These are phyloP conservation scores for Tromatobia lineatoria DNA, from an alignment of 2,888 invertebrate species.

Conservation along the genomic window DNA sequence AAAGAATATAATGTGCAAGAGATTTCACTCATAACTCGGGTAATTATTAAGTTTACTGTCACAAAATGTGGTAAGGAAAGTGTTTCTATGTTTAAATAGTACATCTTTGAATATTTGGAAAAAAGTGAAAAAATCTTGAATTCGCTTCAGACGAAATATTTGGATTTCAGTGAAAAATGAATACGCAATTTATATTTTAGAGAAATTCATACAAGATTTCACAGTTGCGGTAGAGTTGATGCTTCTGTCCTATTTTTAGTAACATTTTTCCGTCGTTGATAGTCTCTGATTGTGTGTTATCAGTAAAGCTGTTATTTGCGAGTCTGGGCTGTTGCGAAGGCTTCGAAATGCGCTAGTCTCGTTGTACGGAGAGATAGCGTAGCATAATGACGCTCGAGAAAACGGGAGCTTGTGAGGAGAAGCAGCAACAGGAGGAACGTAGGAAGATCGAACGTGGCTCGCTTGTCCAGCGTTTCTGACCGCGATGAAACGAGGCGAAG, in stretches of 20 bases:
- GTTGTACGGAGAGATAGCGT: background rate
- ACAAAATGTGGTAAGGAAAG: too few relatives aligned
- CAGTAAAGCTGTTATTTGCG: background rate
- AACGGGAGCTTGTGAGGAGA: slow-evolving; percentile 5
- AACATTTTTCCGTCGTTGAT: background rate
- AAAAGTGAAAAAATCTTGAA: too few relatives aligned
- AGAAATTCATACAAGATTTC: too few relatives aligned
- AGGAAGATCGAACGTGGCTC: slow-evolving; percentile 40
- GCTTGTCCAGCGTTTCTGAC: slow-evolving; percentile 45
- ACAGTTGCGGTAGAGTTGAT: too few relatives aligned
- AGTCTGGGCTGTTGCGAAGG: background rate
- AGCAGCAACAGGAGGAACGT: background rate
- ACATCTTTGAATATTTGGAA: too few relatives aligned
- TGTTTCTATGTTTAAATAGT: too few relatives aligned
- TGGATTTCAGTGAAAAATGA: too few relatives aligned
- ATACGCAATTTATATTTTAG: too few relatives aligned
- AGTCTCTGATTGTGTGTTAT: background rate
- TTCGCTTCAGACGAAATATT: too few relatives aligned
- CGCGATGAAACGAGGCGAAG: slow-evolving; percentile 59
- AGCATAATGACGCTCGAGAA: slow-evolving; percentile 4
- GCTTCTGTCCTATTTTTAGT: slow-evolving; percentile 2
- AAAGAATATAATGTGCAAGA: too few relatives aligned
- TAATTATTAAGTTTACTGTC: too few relatives aligned
- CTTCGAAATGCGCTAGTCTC: background rate
- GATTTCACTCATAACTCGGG: too few relatives aligned